These are phyloP conservation scores for Myanophis thanlyinensis DNA, from an alignment of 2,113 vertebrate species.

Conservation along the genomic window DNA sequence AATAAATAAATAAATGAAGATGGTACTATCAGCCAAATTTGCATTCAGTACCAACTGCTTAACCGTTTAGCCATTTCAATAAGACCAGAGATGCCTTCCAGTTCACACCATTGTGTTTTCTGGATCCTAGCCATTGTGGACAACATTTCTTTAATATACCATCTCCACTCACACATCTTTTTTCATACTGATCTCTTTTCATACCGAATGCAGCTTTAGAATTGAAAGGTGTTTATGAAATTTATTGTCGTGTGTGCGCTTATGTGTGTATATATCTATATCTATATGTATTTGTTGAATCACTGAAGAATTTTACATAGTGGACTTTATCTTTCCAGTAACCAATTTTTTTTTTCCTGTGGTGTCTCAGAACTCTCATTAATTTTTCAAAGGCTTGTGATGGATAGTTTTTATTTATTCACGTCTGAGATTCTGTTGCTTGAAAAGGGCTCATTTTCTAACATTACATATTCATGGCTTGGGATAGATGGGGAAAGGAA, in stretches of 20 bases:
- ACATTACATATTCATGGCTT: slow-evolving; percentile 99
- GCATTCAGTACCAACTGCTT: background rate
- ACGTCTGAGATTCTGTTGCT: slow-evolving; percentile 89
- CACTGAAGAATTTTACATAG: slow-evolving; percentile 62
- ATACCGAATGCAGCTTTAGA: background rate
- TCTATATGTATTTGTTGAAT: slow-evolving; percentile 34
- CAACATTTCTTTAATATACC: background rate
- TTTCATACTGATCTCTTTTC: slow-evolving; percentile 36
- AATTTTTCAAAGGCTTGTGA: slow-evolving; percentile 91
- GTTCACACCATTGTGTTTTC: background rate
- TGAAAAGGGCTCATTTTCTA: slow-evolving; percentile 97
- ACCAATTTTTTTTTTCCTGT: slow-evolving; percentile 68
- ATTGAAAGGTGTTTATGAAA: background rate
- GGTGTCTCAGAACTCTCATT: slow-evolving; percentile 82
- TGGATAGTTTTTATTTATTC: slow-evolving; percentile 98
- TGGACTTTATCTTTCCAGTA: slow-evolving; percentile 71
- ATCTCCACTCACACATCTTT: background rate
- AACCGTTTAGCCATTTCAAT: background rate
- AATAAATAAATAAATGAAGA: background rate
- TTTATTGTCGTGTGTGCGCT: slow-evolving; percentile 36
- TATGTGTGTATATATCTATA: slow-evolving; percentile 27
- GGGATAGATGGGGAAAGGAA: slow-evolving; percentile 91
- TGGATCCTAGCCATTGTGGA: background rate
- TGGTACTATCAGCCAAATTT: background rate
- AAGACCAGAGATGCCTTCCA: background rate